Conservation (phyloP, 2,113 vertebrate species). For the Brevimyrus niger region DNA sequence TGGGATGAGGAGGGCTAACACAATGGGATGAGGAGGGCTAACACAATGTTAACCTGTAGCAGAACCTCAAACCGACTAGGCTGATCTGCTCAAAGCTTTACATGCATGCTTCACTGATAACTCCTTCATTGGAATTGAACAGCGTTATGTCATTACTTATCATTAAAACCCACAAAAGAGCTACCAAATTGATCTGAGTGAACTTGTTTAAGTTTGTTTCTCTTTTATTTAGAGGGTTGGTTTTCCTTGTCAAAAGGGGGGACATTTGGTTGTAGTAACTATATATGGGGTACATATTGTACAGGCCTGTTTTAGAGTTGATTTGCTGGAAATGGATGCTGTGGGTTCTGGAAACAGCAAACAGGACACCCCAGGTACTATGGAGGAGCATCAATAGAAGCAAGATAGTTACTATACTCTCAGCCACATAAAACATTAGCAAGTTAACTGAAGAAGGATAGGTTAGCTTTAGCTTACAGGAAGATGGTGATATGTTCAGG, state of each 20-base stretch:
- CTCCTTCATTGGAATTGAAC: neutral
- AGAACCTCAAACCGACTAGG: constrained; percentile 89
- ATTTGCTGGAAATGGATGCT: neutral
- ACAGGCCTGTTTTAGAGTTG: neutral
- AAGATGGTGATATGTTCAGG: neutral
- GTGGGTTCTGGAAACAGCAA: neutral
- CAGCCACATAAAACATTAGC: neutral
- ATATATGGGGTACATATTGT: neutral
- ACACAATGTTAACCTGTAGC: constrained; percentile 72
- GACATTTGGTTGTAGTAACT: neutral
- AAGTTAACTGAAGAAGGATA: neutral
- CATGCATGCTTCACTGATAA: constrained; percentile 65
- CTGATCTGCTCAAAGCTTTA: constrained; percentile 88
- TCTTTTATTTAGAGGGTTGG: neutral
- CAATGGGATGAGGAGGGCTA: neutral
- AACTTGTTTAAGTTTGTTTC: neutral
- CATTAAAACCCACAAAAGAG: neutral
- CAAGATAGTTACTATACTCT: neutral
- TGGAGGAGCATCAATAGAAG: neutral
- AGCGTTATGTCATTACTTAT: neutral
- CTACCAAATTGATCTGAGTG: neutral
- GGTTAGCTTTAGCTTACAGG: neutral
- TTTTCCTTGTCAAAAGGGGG: neutral
- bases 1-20: too few species aligned
- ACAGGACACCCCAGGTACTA: neutral